Evolutionary conservation across 2,113 vertebrate genomes (phyloP).

Genomic region (Sterrhoptilus dennistouni): DNA sequence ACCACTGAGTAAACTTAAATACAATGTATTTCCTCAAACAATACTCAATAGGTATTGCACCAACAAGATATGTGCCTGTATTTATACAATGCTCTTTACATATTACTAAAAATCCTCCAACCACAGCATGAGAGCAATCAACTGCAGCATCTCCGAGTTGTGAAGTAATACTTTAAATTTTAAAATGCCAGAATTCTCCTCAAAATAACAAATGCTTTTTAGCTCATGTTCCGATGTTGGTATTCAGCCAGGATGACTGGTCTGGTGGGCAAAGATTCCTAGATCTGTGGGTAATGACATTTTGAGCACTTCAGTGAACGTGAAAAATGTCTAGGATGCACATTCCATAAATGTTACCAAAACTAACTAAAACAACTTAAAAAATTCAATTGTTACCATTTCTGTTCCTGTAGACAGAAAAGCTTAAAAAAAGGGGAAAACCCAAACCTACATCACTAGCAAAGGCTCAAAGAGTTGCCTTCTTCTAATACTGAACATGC

Average conservation of each 20-base stretch:
- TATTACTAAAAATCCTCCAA: fast-evolving
- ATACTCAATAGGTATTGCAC: not conserved
- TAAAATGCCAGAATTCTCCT: not conserved
- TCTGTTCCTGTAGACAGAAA: not conserved
- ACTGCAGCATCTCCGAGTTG: not conserved
- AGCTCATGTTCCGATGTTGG: not conserved
- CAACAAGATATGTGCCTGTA: not conserved
- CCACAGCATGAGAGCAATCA: not conserved
- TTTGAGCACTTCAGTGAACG: not conserved
- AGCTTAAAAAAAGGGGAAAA: not conserved
- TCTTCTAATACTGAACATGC: not conserved
- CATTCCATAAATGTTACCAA: not conserved
- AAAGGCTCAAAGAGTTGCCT: not conserved
- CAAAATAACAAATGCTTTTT: not conserved
- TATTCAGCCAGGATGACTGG: not conserved
- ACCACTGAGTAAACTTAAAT: not conserved
- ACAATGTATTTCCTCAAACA: not conserved
- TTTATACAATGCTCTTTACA: not conserved
- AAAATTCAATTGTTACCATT: not conserved
- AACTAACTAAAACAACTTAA: not conserved
- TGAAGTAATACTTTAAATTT: not conserved
- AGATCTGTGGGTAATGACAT: slow-evolving; percentile 35
- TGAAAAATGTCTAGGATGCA: not conserved
- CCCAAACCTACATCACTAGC: not conserved
- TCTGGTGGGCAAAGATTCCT: not conserved